Conservation (phyloP, 2,888 invertebrate species). For the Pristionchus japonicus region DNA sequence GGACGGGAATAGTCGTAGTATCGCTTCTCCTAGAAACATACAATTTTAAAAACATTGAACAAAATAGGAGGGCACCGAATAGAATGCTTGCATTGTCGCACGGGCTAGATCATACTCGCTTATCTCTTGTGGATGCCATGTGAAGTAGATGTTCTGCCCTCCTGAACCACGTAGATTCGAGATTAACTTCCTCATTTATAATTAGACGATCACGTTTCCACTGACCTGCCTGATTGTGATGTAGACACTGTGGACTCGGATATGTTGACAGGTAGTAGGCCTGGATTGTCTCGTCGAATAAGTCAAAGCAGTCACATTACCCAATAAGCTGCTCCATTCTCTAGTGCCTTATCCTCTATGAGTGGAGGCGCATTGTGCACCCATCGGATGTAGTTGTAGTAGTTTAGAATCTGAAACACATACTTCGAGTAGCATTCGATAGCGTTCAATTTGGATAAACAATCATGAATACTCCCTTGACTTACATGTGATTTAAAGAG, state of each 20-base stretch:
- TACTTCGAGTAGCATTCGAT: too few relatives aligned
- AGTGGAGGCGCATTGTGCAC: neutral
- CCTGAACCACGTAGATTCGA: neutral
- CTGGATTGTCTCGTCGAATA: neutral
- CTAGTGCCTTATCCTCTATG: neutral
- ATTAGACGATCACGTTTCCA: neutral
- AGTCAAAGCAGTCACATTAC: too few relatives aligned
- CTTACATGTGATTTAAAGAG: conserved; percentile 14
- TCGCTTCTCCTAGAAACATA: neutral
- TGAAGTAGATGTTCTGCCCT: conserved; percentile 6
- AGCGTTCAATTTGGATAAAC: too few relatives aligned
- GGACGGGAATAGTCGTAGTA: conserved; percentile 11
- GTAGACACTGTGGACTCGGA: neutral
- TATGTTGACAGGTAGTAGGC: neutral
- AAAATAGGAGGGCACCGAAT: neutral
- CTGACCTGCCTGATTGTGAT: neutral
- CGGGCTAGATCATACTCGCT: conserved; percentile 5
- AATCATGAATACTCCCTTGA: too few relatives aligned
- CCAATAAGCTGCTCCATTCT: neutral
- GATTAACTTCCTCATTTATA: neutral
- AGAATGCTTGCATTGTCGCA: neutral
- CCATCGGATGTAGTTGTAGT: conserved; percentile 18
- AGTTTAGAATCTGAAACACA: neutral
- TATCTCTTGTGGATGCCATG: neutral
- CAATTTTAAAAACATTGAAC: neutral